Conservation (phyloP, 2,797 vertebrate species). For the Catamblyrhynchus diadema region DNA sequence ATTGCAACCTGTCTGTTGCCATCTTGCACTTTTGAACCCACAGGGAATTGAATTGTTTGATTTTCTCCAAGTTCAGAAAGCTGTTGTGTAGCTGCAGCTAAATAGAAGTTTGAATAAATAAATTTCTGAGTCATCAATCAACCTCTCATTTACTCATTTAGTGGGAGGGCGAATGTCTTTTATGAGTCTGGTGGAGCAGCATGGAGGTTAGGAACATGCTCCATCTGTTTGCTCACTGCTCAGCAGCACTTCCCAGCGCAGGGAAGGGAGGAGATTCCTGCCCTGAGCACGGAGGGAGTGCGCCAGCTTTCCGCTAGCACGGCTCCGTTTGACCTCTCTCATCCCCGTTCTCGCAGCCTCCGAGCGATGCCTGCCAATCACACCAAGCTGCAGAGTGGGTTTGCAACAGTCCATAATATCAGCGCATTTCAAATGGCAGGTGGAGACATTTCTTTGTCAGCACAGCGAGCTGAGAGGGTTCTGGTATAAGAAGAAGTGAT, state of each 20-base stretch:
- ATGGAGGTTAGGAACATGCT: neutral
- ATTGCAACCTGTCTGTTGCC: neutral
- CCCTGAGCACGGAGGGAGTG: neutral
- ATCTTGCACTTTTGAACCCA: neutral
- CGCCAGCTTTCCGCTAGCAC: neutral
- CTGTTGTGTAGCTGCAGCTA: neutral
- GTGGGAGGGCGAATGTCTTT: neutral
- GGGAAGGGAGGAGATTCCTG: neutral
- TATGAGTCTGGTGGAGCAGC: neutral
- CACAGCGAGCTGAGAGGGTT: neutral
- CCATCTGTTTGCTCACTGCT: neutral
- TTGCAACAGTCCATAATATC: neutral
- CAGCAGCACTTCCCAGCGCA: neutral
- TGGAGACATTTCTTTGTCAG: neutral
- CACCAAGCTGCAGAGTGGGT: neutral
- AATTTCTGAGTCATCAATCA: slow-evolving; percentile 32
- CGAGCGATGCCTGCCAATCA: accelerated
- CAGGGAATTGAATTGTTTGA: neutral
- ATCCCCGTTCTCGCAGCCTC: accelerated
- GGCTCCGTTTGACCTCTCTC: accelerated
- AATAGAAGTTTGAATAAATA: neutral
- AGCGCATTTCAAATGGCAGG: neutral
- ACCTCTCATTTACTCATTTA: slow-evolving; percentile 33
- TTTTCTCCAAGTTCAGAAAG: neutral
- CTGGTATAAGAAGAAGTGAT: neutral